Conservation (phyloP, 2,797 vertebrate species). For the Podarcis siculus region DNA sequence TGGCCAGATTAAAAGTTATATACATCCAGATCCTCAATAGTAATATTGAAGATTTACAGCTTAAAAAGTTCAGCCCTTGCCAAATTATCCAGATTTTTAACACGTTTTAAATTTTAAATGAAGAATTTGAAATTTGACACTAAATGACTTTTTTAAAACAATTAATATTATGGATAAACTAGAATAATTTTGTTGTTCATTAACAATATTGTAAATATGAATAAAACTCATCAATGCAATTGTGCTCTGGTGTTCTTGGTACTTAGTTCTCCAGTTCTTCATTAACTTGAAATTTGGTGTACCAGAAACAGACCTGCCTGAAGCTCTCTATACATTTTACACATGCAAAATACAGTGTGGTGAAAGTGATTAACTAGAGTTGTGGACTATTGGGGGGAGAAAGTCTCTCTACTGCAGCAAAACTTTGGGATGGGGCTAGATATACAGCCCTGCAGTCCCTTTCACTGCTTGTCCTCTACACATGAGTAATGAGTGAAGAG, state of each 20-base stretch:
- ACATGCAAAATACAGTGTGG: background rate
- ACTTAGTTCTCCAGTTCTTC: background rate
- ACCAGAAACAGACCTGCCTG: too few species aligned
- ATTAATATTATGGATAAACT: slow-evolving; percentile 37
- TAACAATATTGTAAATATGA: slow-evolving; percentile 57
- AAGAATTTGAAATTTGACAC: slow-evolving; percentile 52
- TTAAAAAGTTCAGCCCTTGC: background rate
- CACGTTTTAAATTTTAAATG: slow-evolving; percentile 30
- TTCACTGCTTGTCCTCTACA: background rate
- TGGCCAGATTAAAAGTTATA: slow-evolving; percentile 7
- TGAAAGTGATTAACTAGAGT: background rate
- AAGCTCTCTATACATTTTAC: background rate
- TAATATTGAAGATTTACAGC: slow-evolving; percentile 2
- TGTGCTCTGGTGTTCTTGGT: slow-evolving; percentile 6
- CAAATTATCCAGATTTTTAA: background rate
- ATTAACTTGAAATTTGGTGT: background rate
- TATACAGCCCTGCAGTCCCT: background rate
- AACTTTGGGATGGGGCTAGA: background rate
- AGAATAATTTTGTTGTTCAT: slow-evolving; percentile 5
- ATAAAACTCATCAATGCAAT: slow-evolving; percentile 47
- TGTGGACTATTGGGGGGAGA: background rate
- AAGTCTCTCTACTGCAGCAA: background rate
- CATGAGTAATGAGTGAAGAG: background rate
- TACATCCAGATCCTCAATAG: background rate
- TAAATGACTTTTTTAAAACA: slow-evolving; percentile 41